Conservation (phyloP, 2,888 invertebrate species). For the Hedychridium roseum region DNA sequence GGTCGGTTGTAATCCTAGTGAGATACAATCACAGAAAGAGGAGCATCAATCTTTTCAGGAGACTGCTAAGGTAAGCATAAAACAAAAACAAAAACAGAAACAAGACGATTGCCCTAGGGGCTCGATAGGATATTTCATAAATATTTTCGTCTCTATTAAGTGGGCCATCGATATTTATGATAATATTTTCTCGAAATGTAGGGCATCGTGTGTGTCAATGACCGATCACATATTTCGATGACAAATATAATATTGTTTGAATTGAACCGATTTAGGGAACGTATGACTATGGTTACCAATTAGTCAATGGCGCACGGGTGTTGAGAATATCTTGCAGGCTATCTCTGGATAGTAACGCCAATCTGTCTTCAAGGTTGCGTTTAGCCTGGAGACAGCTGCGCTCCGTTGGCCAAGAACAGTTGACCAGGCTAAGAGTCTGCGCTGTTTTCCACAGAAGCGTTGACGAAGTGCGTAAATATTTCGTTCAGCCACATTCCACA, state of each 20-base stretch:
- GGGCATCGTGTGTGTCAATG: too few species aligned
- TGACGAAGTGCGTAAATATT: constrained; percentile 50
- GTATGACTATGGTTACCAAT: constrained; percentile 82
- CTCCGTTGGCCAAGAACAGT: constrained; percentile 77
- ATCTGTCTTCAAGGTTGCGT: constrained; percentile 68
- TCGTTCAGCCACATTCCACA: too few species aligned
- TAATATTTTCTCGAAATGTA: too few species aligned
- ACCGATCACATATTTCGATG: background rate
- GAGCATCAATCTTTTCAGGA: constrained; percentile 80
- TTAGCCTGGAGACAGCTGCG: constrained; percentile 76
- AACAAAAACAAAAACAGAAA: too few species aligned
- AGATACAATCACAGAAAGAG: constrained; percentile 78
- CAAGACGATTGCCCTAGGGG: too few species aligned
- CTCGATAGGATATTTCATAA: too few species aligned
- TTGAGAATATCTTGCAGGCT: constrained; percentile 77
- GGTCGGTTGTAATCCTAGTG: constrained; percentile 76
- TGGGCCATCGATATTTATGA: too few species aligned
- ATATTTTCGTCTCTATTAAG: too few species aligned
- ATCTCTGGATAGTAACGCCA: constrained; percentile 68
- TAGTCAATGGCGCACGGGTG: constrained; percentile 77
- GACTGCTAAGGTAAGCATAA: constrained; percentile 74
- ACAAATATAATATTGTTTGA: too few species aligned
- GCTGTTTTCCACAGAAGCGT: constrained; percentile 77
- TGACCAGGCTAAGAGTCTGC: constrained; percentile 78
- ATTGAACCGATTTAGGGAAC: constrained; percentile 81